These are phyloP conservation scores for Zootermopsis nevadensis DNA, from an alignment of 2,888 invertebrate species.

Conservation along the genomic window DNA sequence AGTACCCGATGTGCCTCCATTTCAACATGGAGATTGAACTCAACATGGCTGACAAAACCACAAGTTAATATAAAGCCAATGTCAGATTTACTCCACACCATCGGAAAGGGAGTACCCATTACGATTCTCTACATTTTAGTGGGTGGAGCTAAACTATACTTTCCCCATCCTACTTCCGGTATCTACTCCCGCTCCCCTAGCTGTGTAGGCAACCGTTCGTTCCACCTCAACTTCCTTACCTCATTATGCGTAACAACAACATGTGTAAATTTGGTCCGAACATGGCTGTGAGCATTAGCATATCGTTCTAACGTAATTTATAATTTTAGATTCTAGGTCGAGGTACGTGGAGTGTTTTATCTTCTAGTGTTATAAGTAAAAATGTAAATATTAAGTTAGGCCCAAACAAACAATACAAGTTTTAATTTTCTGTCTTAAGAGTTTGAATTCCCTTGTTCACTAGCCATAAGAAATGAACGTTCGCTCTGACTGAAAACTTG, in stretches of 20 bases:
- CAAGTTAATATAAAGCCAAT: conserved; percentile 14
- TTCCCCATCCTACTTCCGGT: conserved; percentile 39
- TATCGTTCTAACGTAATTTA: too few species aligned
- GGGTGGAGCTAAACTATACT: conserved; percentile 30
- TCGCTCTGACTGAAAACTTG: too few species aligned
- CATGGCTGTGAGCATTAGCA: too few species aligned
- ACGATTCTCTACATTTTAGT: not conserved
- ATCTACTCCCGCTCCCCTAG: conserved; percentile 29
- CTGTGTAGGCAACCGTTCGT: conserved; percentile 9
- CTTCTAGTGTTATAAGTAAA: too few species aligned
- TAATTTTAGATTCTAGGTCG: too few species aligned
- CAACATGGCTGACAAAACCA: conserved; percentile 38
- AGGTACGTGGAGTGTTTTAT: too few species aligned
- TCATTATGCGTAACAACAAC: not conserved
- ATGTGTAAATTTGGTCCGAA: not conserved
- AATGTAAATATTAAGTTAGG: too few species aligned
- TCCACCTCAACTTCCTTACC: not conserved
- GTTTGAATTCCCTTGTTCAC: too few species aligned
- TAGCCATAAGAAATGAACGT: too few species aligned
- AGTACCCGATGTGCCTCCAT: not conserved
- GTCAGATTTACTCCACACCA: conserved; percentile 32
- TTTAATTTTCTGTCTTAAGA: too few species aligned
- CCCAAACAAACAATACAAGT: too few species aligned
- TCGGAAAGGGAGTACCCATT: conserved; percentile 15
- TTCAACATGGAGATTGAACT: conserved; percentile 25